phyloP scores from a whole-genome alignment of 1,140 invertebrate genomes.

The Solen grandis region DNA sequence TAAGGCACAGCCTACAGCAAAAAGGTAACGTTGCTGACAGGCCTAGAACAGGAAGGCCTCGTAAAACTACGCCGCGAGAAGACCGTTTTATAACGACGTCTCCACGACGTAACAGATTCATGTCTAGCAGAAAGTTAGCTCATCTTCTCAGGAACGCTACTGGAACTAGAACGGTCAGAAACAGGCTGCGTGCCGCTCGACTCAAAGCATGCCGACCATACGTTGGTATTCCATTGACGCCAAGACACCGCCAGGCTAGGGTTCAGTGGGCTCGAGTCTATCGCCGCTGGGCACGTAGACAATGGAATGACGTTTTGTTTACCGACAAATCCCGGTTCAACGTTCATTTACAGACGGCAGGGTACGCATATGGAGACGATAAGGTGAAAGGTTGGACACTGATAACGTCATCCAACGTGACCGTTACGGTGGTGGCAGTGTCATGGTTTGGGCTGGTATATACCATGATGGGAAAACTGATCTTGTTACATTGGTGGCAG shows the following conservation, averaged over 20 bases:
- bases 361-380: not conserved
- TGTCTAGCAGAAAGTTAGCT: not conserved
- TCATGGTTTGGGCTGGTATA: slow-evolving; percentile 21
- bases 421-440: not conserved
- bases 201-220: not conserved
- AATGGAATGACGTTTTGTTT: not conserved
- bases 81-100: not conserved
- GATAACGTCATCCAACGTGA: not conserved
- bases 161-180: not conserved
- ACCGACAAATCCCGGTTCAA: not conserved
- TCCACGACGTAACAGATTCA: not conserved
- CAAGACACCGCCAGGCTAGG: not conserved
- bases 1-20: not conserved
- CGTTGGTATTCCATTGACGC: not conserved
- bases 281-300: not conserved
- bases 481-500: not conserved
- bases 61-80: not conserved
- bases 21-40: not conserved
- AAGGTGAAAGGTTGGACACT: not conserved
- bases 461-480: slow-evolving; percentile 24
- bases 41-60: not conserved
- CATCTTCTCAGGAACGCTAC: not conserved
- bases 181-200: not conserved
- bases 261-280: not conserved
- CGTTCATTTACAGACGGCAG: not conserved